These are phyloP conservation scores for Bufotes viridis DNA, from an alignment of 2,797 vertebrate species.

Conservation along the genomic window DNA sequence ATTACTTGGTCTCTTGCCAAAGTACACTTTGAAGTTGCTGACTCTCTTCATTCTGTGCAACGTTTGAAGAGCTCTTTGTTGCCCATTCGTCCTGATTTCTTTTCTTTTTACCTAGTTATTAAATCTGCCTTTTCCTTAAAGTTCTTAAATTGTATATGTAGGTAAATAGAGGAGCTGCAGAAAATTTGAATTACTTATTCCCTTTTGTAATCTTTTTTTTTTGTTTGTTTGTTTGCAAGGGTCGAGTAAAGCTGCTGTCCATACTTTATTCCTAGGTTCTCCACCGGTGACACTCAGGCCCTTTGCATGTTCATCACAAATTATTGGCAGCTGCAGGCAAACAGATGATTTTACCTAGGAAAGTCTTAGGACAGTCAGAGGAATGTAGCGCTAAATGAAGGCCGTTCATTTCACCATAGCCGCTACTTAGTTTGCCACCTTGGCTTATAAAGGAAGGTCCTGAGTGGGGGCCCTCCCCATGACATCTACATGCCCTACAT, in stretches of 20 bases:
- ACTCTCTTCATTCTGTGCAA: conserved; percentile 36
- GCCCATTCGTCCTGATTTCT: conserved; percentile 8
- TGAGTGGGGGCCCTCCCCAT: no score
- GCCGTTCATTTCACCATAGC: no score
- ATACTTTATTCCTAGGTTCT: neutral
- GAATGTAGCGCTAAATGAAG: no score
- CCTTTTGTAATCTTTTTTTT: neutral
- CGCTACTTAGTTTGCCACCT: no score
- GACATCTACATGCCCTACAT: no score
- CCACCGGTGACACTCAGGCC: neutral
- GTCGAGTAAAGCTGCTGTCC: neutral
- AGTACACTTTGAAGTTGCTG: conserved; percentile 51
- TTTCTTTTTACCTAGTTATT: neutral
- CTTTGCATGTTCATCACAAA: neutral
- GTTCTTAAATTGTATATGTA: neutral
- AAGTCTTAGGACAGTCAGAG: no score
- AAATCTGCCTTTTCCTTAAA: neutral
- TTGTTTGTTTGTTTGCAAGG: neutral
- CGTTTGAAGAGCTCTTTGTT: conserved; percentile 41
- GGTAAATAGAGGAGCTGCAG: no score
- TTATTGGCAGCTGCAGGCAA: neutral
- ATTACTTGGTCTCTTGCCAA: conserved; percentile 51
- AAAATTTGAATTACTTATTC: neutral
- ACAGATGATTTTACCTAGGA: no score
- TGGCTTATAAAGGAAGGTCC: no score